phyloP scores from a whole-genome alignment of 2,113 vertebrate species.

The Aspidoscelis tigris region DNA sequence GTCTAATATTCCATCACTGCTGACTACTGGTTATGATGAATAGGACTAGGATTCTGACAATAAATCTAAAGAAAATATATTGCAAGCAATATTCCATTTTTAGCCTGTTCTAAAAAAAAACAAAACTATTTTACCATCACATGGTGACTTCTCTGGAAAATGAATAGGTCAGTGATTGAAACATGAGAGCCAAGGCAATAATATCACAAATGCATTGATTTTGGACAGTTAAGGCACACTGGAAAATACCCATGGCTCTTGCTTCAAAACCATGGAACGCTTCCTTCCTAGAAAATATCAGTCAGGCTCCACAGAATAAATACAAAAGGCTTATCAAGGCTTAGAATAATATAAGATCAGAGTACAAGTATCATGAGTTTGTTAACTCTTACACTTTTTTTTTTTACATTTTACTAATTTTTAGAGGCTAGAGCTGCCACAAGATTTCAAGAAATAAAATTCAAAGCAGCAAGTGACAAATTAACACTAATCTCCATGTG shows the following conservation, averaged over 20 bases:
- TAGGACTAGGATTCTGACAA: too few species aligned
- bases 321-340: not conserved
- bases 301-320: not conserved
- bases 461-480: not conserved
- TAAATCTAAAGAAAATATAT: not conserved
- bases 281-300: not conserved
- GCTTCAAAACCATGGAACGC: not conserved
- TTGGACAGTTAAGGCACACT: not conserved
- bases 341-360: not conserved
- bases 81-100: not conserved
- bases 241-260: not conserved
- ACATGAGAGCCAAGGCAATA: not conserved
- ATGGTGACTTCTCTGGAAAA: not conserved
- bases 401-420: not conserved
- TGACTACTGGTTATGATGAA: too few species aligned
- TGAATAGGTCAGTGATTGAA: not conserved
- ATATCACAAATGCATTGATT: not conserved
- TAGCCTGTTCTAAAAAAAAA: not conserved
- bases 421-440: not conserved
- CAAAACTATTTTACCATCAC: not conserved
- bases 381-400: not conserved
- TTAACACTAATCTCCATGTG: not conserved
- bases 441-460: not conserved
- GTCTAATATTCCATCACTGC: too few species aligned
- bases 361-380: not conserved